These are phyloP conservation scores for Marronus borbonicus DNA, from an alignment of 2,888 invertebrate genomes.

Conservation along the genomic window DNA sequence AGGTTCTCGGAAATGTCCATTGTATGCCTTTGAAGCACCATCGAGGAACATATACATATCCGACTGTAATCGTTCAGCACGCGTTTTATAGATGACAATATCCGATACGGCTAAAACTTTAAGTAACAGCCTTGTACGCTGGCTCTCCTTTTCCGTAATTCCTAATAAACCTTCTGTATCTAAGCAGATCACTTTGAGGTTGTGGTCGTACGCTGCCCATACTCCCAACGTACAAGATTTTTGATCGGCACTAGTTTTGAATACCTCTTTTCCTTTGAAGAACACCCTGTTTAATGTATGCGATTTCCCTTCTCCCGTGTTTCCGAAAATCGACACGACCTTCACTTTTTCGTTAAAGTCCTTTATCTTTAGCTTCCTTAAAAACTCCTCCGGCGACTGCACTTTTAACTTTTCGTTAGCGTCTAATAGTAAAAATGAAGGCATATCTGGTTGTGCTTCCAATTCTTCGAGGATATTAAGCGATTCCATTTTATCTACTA, in stretches of 20 bases:
- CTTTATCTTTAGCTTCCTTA: slow-evolving; percentile 70
- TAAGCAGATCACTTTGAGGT: slow-evolving; percentile 78
- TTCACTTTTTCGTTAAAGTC: slow-evolving; percentile 76
- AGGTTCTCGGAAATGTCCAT: slow-evolving; percentile 80
- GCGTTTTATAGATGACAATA: slow-evolving; percentile 83
- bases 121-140: slow-evolving; percentile 79
- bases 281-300: slow-evolving; percentile 82
- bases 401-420: slow-evolving; percentile 76
- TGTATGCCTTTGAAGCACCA: slow-evolving; percentile 83
- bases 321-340: slow-evolving; percentile 88
- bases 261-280: slow-evolving; percentile 77
- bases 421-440: slow-evolving; percentile 76
- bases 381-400: slow-evolving; percentile 73
- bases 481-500: slow-evolving; percentile 53
- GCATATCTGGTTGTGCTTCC: slow-evolving; percentile 35
- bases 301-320: slow-evolving; percentile 88
- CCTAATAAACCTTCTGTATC: slow-evolving; percentile 88
- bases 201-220: slow-evolving; percentile 82
- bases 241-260: slow-evolving; percentile 79
- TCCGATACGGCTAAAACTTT: slow-evolving; percentile 89
- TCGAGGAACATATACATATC: slow-evolving; percentile 86
- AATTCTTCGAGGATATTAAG: slow-evolving; percentile 51
- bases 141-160: slow-evolving; percentile 74
- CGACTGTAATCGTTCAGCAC: slow-evolving; percentile 81
- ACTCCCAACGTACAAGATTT: slow-evolving; percentile 84